Conservation (phyloP, 2,888 invertebrate genomes). For the Anagyrus pseudococci region DNA sequence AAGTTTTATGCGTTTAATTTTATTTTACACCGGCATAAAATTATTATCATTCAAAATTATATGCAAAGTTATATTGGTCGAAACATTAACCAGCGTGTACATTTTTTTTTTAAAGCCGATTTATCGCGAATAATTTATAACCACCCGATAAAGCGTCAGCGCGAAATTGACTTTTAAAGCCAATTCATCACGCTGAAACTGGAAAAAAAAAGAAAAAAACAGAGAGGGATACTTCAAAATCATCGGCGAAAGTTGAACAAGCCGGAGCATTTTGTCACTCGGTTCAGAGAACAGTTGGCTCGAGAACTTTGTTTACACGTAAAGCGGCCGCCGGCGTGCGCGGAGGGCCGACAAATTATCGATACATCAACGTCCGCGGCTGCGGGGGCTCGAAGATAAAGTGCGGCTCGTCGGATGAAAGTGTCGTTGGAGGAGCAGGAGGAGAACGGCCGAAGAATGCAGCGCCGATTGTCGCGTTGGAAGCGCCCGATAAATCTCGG, state of each 20-base stretch:
- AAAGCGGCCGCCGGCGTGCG: neutral
- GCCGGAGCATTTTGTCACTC: conserved; percentile 10
- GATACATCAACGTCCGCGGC: conserved; percentile 8
- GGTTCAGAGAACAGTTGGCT: neutral
- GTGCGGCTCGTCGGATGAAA: conserved; percentile 16
- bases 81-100: too few species aligned
- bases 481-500: conserved; percentile 30
- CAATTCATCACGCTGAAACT: too few species aligned
- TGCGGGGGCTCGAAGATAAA: conserved; percentile 15
- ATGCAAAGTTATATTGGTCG: too few species aligned
- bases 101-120: too few species aligned
- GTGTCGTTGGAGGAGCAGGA: neutral
- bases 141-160: too few species aligned
- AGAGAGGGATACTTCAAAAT: neutral
- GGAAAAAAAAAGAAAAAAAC: neutral
- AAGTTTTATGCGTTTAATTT: too few species aligned
- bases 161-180: too few species aligned
- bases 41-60: too few species aligned
- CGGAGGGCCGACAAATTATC: conserved; percentile 20
- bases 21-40: too few species aligned
- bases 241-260: conserved; percentile 7
- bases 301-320: conserved; percentile 12
- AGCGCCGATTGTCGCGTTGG: conserved; percentile 15
- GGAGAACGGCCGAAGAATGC: neutral
- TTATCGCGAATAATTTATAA: too few species aligned